phyloP scores from a whole-genome alignment of 1,140 invertebrate species.

The Calycopis cecrops region DNA sequence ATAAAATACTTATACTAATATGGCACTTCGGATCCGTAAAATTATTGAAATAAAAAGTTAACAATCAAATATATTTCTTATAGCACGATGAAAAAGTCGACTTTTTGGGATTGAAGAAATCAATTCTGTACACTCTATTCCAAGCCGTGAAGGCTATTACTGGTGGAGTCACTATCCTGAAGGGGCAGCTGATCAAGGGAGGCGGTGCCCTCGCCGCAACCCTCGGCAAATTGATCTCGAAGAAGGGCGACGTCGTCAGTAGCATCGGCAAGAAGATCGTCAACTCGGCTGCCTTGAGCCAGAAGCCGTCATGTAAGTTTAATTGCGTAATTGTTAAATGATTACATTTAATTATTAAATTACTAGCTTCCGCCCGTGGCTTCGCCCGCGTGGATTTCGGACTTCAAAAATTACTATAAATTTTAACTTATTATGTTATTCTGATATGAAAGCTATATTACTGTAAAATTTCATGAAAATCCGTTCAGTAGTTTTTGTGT shows the following conservation, averaged over 20 bases:
- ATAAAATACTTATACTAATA: background rate
- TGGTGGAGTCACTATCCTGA: conserved; percentile 87
- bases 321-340: too few species aligned
- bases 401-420: too few species aligned
- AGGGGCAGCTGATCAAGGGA: conserved; percentile 89
- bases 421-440: too few species aligned
- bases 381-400: too few species aligned
- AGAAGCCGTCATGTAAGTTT: conserved; percentile 59
- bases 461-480: too few species aligned
- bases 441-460: too few species aligned
- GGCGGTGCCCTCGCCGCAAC: conserved; percentile 84
- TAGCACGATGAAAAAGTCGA: conserved; percentile 77
- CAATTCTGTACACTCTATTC: conserved; percentile 85
- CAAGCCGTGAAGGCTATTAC: conserved; percentile 91
- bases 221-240: conserved; percentile 82
- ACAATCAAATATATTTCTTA: conserved; percentile 1
- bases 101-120: conserved; percentile 86
- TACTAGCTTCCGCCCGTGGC: too few species aligned
- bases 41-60: background rate
- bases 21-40: background rate
- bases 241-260: conserved; percentile 83
- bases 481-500: too few species aligned
- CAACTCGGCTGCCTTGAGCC: conserved; percentile 79
- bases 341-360: too few species aligned
- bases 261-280: conserved; percentile 86